phyloP scores from a whole-genome alignment of 1,140 invertebrate species.

The Pseudobourletiella spinata region DNA sequence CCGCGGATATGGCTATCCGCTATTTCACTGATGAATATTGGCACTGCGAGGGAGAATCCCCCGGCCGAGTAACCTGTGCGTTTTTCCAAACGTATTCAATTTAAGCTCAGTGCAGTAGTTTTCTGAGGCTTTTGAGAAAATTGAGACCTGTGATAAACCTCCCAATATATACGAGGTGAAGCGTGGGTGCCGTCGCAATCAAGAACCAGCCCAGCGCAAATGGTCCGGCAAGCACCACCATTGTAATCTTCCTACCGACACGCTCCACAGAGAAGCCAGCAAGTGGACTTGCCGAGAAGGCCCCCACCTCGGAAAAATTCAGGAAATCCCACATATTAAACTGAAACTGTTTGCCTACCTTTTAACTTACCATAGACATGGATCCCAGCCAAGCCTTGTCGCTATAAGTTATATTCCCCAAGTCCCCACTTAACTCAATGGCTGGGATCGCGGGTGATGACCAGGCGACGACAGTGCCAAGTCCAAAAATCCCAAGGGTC shows the following conservation, averaged over 20 bases:
- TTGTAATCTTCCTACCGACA: slow-evolving; percentile 47
- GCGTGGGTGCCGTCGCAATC: slow-evolving; percentile 1
- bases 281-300: slow-evolving; percentile 33
- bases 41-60: slow-evolving; percentile 59
- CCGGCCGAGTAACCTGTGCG: slow-evolving; percentile 55
- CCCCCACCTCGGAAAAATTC: no score
- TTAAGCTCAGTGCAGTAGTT: no score
- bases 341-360: no score
- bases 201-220: slow-evolving; percentile 9
- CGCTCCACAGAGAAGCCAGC: slow-evolving; percentile 36
- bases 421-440: slow-evolving; percentile 46
- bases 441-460: slow-evolving; percentile 61
- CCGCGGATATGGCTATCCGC: slow-evolving; percentile 67
- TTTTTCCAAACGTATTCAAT: slow-evolving; percentile 44
- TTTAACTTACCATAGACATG: slow-evolving; percentile 20
- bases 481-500: slow-evolving; percentile 47
- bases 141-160: slow-evolving; percentile 30
- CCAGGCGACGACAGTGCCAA: slow-evolving; percentile 59
- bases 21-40: slow-evolving; percentile 73
- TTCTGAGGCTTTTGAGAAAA: neutral
- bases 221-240: neutral
- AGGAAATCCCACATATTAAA: no score
- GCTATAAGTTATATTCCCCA: slow-evolving; percentile 43
- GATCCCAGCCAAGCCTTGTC: slow-evolving; percentile 63
- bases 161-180: neutral